Evolutionary conservation across 2,888 invertebrate genomes (phyloP).

Genomic region (Cephus rjabovi): DNA sequence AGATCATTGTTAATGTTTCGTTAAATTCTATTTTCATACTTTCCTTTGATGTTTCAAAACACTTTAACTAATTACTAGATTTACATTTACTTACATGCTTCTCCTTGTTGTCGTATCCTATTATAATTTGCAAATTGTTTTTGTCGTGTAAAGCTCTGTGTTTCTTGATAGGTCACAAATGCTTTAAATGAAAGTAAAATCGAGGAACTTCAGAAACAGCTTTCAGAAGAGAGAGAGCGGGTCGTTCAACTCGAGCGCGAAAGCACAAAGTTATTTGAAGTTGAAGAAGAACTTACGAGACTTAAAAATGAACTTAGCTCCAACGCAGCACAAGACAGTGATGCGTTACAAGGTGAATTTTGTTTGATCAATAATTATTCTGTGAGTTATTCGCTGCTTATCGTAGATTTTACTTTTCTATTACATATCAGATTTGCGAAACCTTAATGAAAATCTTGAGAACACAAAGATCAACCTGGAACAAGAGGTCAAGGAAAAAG

Average conservation of each 20-base stretch:
- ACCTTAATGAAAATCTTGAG: constrained; percentile 55
- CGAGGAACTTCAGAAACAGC: constrained; percentile 67
- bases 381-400: neutral
- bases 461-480: constrained; percentile 59
- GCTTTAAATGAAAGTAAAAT: constrained; percentile 67
- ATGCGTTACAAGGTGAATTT: constrained; percentile 34
- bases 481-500: constrained; percentile 55
- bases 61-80: constrained; percentile 22
- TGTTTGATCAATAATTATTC: neutral
- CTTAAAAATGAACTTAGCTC: constrained; percentile 70
- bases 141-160: constrained; percentile 15
- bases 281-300: constrained; percentile 75
- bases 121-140: constrained; percentile 6
- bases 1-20: neutral
- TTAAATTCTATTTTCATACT: neutral
- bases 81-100: constrained; percentile 9
- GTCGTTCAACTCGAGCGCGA: constrained; percentile 68
- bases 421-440: constrained; percentile 43
- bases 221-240: constrained; percentile 66
- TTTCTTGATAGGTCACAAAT: constrained; percentile 65
- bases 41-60: constrained; percentile 9
- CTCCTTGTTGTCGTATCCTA: constrained; percentile 6
- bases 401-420: constrained; percentile 7
- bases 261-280: constrained; percentile 73
- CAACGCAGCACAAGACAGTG: constrained; percentile 60